Conservation (phyloP, 2,113 vertebrate genomes). For the Casuarius casuarius region DNA sequence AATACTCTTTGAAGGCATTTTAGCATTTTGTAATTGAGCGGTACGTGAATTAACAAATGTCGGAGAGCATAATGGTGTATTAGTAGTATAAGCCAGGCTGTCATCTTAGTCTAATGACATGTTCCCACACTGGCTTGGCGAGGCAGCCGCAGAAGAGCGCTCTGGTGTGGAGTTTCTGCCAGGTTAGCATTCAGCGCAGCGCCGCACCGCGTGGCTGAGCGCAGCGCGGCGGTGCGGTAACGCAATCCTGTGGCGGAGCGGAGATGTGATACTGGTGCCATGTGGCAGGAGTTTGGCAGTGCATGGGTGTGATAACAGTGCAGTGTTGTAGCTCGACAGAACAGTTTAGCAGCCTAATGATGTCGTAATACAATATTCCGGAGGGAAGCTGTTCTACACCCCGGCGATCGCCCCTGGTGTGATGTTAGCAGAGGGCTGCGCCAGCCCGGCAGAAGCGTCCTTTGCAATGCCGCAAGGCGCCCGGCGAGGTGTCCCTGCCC, state of each 20-base stretch:
- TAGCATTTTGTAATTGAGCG: not conserved
- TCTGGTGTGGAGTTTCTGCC: not conserved
- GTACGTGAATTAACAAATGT: not conserved
- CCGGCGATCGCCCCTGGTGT: not conserved
- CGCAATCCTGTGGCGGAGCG: not conserved
- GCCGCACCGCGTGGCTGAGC: not conserved
- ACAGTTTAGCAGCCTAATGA: constrained; percentile 9
- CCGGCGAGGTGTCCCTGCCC: not conserved
- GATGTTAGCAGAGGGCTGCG: not conserved
- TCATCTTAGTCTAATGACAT: not conserved
- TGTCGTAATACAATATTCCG: constrained; percentile 49
- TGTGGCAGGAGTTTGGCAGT: constrained; percentile 38
- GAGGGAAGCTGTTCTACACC: not conserved
- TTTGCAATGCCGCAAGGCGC: not conserved
- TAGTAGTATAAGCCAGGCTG: not conserved
- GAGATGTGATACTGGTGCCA: constrained; percentile 33
- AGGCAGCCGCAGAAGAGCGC: not conserved
- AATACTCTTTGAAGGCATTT: not conserved
- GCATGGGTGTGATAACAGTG: not conserved
- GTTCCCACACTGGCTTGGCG: not conserved
- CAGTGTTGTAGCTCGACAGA: constrained; percentile 7
- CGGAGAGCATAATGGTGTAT: not conserved
- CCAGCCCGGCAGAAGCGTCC: not conserved
- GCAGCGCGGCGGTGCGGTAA: not conserved
- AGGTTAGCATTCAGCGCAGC: not conserved